Conservation (phyloP, 2,888 invertebrate genomes). For the Oegoconia quadripuncta region DNA sequence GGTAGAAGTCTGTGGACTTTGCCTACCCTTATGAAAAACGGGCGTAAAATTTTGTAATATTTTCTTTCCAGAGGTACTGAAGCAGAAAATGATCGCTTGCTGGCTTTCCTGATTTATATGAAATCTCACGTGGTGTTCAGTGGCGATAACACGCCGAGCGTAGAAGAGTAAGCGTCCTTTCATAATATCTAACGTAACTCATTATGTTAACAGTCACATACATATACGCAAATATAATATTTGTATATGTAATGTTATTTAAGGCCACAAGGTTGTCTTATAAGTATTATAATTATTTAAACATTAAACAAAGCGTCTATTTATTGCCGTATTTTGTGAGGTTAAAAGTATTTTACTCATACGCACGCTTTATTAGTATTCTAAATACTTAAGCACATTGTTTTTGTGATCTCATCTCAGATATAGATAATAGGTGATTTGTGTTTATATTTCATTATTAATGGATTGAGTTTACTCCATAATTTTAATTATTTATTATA, state of each 20-base stretch:
- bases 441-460: too few relatives aligned
- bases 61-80: slow-evolving; percentile 42
- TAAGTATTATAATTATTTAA: slow-evolving; percentile 22
- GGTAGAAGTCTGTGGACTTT: neutral
- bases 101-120: slow-evolving; percentile 58
- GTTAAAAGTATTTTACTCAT: slow-evolving; percentile 25
- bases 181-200: neutral
- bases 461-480: too few relatives aligned
- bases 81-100: slow-evolving; percentile 49
- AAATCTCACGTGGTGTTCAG: slow-evolving; percentile 43
- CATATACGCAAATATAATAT: neutral
- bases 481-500: too few relatives aligned
- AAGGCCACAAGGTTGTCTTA: slow-evolving; percentile 35
- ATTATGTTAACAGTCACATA: neutral
- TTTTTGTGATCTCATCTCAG: too few relatives aligned
- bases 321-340: neutral
- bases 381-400: too few relatives aligned
- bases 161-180: slow-evolving; percentile 32
- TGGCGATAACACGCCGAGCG: slow-evolving; percentile 37
- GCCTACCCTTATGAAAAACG: neutral
- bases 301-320: slow-evolving; percentile 12
- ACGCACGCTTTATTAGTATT: slow-evolving; percentile 28
- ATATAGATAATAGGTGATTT: too few relatives aligned
- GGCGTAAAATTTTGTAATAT: neutral
- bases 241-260: neutral